Evolutionary conservation across 2,797 vertebrate genomes (phyloP).

Genomic region (Notolabrus celidotus): DNA sequence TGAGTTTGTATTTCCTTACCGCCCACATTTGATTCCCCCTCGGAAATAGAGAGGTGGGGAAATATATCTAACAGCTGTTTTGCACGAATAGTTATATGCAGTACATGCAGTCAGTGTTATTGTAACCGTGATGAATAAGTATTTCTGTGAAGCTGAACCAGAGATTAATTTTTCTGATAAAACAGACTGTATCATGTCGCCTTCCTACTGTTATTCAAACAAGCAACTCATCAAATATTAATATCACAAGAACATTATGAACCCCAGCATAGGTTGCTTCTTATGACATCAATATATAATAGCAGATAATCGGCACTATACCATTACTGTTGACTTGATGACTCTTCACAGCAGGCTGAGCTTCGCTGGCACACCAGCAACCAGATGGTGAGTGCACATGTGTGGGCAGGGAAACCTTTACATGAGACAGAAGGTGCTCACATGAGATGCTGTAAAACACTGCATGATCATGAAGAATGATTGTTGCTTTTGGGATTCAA

Average conservation of each 20-base stretch:
- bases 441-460: constrained; percentile 5
- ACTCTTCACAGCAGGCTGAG: constrained; percentile 34
- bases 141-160: constrained; percentile 39
- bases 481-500: neutral
- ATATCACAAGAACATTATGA: neutral
- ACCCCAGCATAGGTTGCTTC: constrained; percentile 1
- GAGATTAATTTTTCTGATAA: constrained; percentile 6
- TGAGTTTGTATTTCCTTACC: constrained; percentile 70
- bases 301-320: constrained; percentile 23
- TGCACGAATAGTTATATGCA: constrained; percentile 42
- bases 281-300: constrained; percentile 16
- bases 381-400: constrained; percentile 39
- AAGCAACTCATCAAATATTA: neutral
- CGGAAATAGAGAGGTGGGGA: constrained; percentile 59
- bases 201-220: constrained; percentile 4
- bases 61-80: constrained; percentile 60
- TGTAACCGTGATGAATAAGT: constrained; percentile 46
- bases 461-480: neutral
- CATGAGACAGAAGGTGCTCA: neutral
- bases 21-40: constrained; percentile 64
- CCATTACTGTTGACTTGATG: constrained; percentile 29
- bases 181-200: neutral
- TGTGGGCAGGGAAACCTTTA: constrained; percentile 20
- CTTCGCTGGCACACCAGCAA: constrained; percentile 20
- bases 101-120: constrained; percentile 50